Base-by-base conservation (phyloP, 2,888 invertebrate species). In the Phytoseiulus persimilis region DNA sequence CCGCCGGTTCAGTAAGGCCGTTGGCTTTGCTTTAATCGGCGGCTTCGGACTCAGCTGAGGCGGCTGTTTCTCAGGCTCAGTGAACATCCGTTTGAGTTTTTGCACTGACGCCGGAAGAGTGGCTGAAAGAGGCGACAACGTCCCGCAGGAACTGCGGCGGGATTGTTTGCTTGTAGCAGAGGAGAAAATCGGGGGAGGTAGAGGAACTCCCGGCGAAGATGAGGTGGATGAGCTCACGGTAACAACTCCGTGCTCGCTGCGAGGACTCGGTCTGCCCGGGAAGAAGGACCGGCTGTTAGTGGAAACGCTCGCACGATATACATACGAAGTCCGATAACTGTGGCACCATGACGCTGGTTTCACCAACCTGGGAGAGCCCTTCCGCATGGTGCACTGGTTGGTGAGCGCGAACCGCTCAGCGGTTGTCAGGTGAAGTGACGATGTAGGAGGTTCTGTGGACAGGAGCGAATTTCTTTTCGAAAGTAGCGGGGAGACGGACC, bases 371-470 rank as follows among this genome's bases (percentile, higher is more conserved):
- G 87, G 87, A 28, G 87, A 87, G 45, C 92, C 93, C 92, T 96
- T 96, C 92, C 95, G 96, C 90, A 96, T 93, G 0, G 96, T 96
- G 91, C 95, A 95, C 92, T 95, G 95, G 92, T 95, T 95, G 91
- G 95, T 95, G 92, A 95, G 95, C 90, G 96, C 96, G 92, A 96
- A 96, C 65, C 95, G 94, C 92, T 96, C 96, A 0, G 95, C 96
- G 0, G 95, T 95, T 90, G 95, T 95, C 94, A 95, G 94, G 83
- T 87, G 87, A 87, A 39, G 87, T 65, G 65, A 65, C 65, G 65
- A 65, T 65, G 65, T 65, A 65, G 65, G 65, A 65, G 65, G 65
- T 11, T 65, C 65, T 65, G 65, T 65, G 65, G 65, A 65, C 5
- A 65, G 65, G 18, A 65, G 65, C 65, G 65, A 65, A 28, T 65